Percentiles rank a stretch among this genome's conserved stretches.
Conservation (phyloP, 2,797 vertebrate species). For the Sphenodon punctatus region DNA sequence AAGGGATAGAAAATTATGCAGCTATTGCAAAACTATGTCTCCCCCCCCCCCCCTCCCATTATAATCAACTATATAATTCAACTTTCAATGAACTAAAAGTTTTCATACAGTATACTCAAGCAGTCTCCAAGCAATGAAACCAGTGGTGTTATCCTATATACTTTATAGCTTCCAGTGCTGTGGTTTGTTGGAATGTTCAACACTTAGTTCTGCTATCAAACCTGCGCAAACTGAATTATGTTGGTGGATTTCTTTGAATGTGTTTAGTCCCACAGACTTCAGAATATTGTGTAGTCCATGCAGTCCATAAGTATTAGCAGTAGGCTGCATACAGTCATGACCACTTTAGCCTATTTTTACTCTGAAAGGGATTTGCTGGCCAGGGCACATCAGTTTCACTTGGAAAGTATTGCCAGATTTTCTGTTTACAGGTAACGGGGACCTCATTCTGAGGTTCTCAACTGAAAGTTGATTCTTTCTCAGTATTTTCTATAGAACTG, state of each 20-base stretch:
- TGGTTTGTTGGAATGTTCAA: neutral
- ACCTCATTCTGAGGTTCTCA: neutral
- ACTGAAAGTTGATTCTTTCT: neutral
- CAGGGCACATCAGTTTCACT: neutral
- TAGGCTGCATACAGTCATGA: no score
- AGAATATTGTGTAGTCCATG: no score
- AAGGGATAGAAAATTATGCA: neutral
- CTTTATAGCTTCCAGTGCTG: neutral
- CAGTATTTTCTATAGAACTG: accelerated
- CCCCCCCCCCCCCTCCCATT: no score
- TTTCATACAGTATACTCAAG: neutral
- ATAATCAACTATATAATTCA: no score
- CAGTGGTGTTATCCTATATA: neutral
- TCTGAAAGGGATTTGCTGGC: no score
- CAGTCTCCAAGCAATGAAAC: neutral
- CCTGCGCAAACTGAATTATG: no score
- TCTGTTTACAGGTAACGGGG: neutral
- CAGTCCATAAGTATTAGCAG: no score
- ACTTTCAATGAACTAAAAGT: no score
- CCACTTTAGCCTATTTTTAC: no score
- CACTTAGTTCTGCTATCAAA: no score
- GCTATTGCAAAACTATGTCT: neutral
- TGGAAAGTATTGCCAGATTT: neutral
- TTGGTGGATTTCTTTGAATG: accelerated
- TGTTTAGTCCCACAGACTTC: no score